Conservation (phyloP, 2,113 vertebrate species). For the human region GRCh38 chr21:19095001-19095500, state of each 20-base stretch:
- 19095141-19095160: neutral
- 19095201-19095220: neutral
- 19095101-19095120: neutral
- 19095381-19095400: neutral
- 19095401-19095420: neutral
- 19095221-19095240: neutral
- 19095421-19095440: neutral
- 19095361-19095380: neutral
- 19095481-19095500: neutral
- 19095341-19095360: fast-evolving
- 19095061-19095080: neutral
- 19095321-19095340: neutral
- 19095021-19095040: neutral
- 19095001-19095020: neutral
- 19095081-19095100: neutral
- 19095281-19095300: neutral
- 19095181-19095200: neutral
- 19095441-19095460: neutral
- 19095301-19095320: no score
- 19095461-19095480: fast-evolving
- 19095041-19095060: neutral
- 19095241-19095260: neutral
- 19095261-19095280: neutral
- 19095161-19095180: neutral
- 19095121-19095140: neutral